These are phyloP conservation scores for Metallyticus violacea DNA, from an alignment of 2,888 invertebrate species.

Conservation along the genomic window DNA sequence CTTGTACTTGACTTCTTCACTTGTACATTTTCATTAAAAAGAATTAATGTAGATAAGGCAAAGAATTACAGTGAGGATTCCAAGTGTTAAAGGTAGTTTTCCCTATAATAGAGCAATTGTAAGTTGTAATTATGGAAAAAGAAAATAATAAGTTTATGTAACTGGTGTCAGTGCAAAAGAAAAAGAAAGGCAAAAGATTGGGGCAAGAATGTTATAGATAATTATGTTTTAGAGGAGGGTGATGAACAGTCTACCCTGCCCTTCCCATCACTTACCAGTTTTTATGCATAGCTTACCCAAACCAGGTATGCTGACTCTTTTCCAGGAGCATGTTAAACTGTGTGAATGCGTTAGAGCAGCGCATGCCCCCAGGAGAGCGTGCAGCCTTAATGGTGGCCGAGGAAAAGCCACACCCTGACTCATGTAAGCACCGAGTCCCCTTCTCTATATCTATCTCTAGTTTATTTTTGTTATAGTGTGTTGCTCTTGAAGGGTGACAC, in stretches of 20 bases:
- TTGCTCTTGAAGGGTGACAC: too few species aligned
- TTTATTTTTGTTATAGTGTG: background rate
- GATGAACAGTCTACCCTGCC: too few species aligned
- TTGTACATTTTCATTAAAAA: background rate
- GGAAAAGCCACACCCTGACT: conserved; percentile 75
- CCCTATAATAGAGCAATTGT: background rate
- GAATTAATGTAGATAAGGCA: background rate
- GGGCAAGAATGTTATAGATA: background rate
- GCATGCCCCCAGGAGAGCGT: conserved; percentile 78
- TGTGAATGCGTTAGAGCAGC: conserved; percentile 89
- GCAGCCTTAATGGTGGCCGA: conserved; percentile 73
- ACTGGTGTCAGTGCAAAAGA: background rate
- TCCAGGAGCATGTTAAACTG: conserved; percentile 93
- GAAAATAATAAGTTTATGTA: background rate
- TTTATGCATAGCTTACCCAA: conserved; percentile 51
- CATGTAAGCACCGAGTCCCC: conserved; percentile 62
- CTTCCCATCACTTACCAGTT: conserved; percentile 2
- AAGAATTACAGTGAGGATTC: background rate
- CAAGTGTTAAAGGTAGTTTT: background rate
- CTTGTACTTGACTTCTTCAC: background rate
- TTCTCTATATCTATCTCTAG: conserved; percentile 35
- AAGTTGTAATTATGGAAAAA: background rate
- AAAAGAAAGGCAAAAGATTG: background rate
- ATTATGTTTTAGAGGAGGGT: background rate
- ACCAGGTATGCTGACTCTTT: conserved; percentile 53